Base-by-base conservation (phyloP, 2,113 vertebrate species). In the Cyanoderma ruficeps region DNA sequence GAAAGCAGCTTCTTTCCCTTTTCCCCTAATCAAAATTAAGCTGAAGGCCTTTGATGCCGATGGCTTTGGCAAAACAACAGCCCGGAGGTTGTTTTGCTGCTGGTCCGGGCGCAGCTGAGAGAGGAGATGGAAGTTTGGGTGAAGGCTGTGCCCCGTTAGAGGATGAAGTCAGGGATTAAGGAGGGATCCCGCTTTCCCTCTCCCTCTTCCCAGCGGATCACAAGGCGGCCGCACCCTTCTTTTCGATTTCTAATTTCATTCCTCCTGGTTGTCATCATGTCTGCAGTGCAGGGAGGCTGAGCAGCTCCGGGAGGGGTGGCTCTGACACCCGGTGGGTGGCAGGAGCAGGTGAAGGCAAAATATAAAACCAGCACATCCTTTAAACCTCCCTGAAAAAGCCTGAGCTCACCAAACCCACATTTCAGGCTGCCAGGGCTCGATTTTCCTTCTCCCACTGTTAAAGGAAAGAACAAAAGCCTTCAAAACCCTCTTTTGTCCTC, bases 41-140 rank as follows among this genome's bases (percentile, higher is more conserved):
- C 82, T n/a, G 65, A 18, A 71, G 46, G 57, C 47, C 18, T 57
- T 49, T 27, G 67, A 18, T 65, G 67, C 37, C 0, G 6, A 27
- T 19, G 69, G 60, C 33, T 95, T 42, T 24, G 39, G 55, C 50
- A 27, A 18, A 75, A 11, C 28, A 5, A 1, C 18, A 47, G 11
- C 78, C 82, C 8, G 35, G 19, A 27, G 19, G 47, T 1, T 20
- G 31, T n/a, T 61, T 2, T 69, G 57, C 82, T 11, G 65, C 87
- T 35, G 3, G 4, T 46, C 31, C 13, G 1, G 3, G 47, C 0
- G 0, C 33, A 55, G 63, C 47, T 0, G 3, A 13, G 11, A 27
- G n/a, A 55, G 49, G 11, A 0, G 46, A 19, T 5, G 6, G 11
- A 61, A 42, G 47, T 20, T 63, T 3, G 55, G 75, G 76, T 9